These are phyloP conservation scores for Staurois parvus DNA, from an alignment of 2,797 vertebrate genomes.

Conservation along the genomic window DNA sequence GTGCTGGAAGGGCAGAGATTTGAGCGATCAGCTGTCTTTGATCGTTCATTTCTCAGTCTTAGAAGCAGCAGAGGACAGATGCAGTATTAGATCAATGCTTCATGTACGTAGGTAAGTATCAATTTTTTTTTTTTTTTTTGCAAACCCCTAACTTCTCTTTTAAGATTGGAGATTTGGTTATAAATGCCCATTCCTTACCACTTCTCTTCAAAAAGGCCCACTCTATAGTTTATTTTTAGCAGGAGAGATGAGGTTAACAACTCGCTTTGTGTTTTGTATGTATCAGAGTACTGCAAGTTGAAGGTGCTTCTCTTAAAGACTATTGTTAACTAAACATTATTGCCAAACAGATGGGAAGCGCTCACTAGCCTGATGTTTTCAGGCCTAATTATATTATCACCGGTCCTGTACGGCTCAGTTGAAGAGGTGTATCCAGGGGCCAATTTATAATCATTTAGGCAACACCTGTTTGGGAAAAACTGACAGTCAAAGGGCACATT, in stretches of 20 bases:
- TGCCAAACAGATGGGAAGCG: constrained; percentile 94
- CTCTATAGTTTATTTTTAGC: neutral
- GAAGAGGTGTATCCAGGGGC: constrained; percentile 96
- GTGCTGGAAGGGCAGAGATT: too few relatives aligned
- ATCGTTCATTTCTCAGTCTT: too few relatives aligned
- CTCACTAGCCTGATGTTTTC: constrained; percentile 92
- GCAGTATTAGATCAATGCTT: too few relatives aligned
- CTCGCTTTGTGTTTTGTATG: neutral
- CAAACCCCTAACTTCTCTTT: too few relatives aligned
- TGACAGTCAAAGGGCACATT: constrained; percentile 90
- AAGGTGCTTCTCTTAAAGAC: constrained; percentile 87
- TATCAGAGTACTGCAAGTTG: constrained; percentile 69
- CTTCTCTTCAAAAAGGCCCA: too few relatives aligned
- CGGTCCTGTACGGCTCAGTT: constrained; percentile 88
- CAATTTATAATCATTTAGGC: constrained; percentile 99
- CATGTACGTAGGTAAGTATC: too few relatives aligned
- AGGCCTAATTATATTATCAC: constrained; percentile 96
- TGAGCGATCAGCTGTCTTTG: too few relatives aligned
- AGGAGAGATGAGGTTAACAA: neutral
- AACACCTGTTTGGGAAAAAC: constrained; percentile 97
- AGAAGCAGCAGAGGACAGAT: too few relatives aligned
- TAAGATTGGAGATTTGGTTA: too few relatives aligned
- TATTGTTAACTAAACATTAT: constrained; percentile 87
- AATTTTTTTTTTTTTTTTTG: too few relatives aligned
- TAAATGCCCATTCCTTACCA: too few relatives aligned